phyloP scores from a whole-genome alignment of 2,113 vertebrate genomes.

The Halcyon senegalensis region DNA sequence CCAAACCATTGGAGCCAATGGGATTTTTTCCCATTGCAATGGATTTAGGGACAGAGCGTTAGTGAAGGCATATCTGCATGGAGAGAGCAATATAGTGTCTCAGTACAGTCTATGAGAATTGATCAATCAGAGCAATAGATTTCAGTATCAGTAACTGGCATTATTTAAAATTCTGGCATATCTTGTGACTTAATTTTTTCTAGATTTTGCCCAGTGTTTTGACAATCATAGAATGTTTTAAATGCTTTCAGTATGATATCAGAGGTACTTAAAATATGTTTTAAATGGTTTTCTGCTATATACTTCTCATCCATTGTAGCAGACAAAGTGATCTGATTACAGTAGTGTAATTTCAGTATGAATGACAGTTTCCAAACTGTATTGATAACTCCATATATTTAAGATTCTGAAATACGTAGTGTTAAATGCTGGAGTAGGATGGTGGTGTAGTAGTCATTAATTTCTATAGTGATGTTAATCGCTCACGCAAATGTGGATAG shows the following conservation, averaged over 20 bases:
- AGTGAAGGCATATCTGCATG: background rate
- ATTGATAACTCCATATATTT: background rate
- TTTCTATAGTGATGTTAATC: background rate
- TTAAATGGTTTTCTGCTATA: background rate
- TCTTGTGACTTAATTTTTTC: background rate
- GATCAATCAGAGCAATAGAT: background rate
- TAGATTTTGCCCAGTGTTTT: background rate
- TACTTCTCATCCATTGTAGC: background rate
- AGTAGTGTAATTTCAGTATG: background rate
- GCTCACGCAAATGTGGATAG: background rate
- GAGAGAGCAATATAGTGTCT: background rate
- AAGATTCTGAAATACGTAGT: background rate
- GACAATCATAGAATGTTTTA: background rate
- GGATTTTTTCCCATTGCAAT: background rate
- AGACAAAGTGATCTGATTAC: background rate
- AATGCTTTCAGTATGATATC: background rate
- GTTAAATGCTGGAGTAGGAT: background rate
- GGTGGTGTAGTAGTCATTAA: background rate
- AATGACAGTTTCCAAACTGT: background rate
- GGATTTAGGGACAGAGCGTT: background rate
- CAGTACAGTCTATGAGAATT: background rate
- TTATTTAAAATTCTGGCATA: background rate
- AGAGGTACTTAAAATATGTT: background rate
- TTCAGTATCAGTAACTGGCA: background rate
- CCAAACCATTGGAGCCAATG: background rate